Percentiles rank a stretch among this genome's conserved stretches.
phyloP scores from a whole-genome alignment of 2,888 invertebrate genomes.

The Ectemnius continuus region DNA sequence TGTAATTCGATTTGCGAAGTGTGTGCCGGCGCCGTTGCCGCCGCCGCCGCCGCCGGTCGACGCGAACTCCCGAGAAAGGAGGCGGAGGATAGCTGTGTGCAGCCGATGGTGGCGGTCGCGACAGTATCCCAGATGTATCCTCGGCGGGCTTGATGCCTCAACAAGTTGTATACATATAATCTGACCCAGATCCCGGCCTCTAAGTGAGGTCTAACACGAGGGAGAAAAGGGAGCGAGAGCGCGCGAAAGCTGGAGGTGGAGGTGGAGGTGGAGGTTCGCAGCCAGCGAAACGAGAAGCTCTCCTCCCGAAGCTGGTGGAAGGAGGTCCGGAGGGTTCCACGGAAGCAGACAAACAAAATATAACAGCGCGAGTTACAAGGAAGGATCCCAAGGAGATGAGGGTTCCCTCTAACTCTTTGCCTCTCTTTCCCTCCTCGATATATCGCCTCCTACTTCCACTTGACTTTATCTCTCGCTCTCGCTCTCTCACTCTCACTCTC shows the following conservation, averaged over 20 bases:
- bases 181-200: conserved; percentile 73
- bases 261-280: conserved; percentile 17
- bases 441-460: conserved; percentile 4
- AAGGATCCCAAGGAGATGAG: conserved; percentile 67
- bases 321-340: conserved; percentile 63
- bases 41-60: conserved; percentile 9
- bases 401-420: conserved; percentile 58
- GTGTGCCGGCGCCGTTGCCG: conserved; percentile 14
- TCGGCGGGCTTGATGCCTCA: conserved; percentile 61
- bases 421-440: conserved; percentile 29
- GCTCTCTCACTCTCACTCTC: conserved; percentile 8
- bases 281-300: conserved; percentile 10
- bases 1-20: conserved; percentile 63
- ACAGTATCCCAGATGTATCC: conserved; percentile 49
- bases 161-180: conserved; percentile 72
- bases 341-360: conserved; percentile 74
- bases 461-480: conserved; percentile 22
- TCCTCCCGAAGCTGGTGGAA: conserved; percentile 30
- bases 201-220: conserved; percentile 70
- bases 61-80: conserved; percentile 5
- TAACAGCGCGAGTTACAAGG: conserved; percentile 71
- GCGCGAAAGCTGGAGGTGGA: conserved; percentile 29
- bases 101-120: conserved; percentile 29
- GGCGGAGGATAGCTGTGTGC: conserved; percentile 22
- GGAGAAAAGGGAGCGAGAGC: conserved; percentile 55